A percentile compares a stretch with the other conserved stretches of the same genome.
phyloP scores from a whole-genome alignment of 1,140 invertebrate species.

The Diprion similis region DNA sequence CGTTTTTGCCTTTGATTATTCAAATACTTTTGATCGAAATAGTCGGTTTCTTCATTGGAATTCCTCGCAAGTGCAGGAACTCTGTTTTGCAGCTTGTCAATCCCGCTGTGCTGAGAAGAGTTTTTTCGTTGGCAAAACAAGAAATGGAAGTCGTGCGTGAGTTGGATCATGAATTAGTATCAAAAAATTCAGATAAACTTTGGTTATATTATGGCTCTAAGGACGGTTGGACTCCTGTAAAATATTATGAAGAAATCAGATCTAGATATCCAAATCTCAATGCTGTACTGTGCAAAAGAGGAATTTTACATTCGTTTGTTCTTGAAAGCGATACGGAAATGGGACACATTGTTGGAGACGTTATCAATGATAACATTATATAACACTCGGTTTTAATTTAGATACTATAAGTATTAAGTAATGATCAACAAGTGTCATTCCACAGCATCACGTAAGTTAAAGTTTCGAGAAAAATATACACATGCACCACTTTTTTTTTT shows the following conservation, averaged over 20 bases:
- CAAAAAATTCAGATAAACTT: slow-evolving; percentile 65
- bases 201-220: slow-evolving; percentile 78
- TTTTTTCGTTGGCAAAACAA: slow-evolving; percentile 68
- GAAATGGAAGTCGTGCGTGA: slow-evolving; percentile 70
- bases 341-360: slow-evolving; percentile 66
- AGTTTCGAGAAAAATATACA: too few species aligned
- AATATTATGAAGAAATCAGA: slow-evolving; percentile 70
- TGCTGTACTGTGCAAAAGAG: slow-evolving; percentile 69
- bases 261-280: slow-evolving; percentile 67
- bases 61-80: slow-evolving; percentile 53
- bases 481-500: too few species aligned
- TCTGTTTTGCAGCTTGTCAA: slow-evolving; percentile 63
- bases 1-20: slow-evolving; percentile 65
- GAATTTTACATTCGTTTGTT: slow-evolving; percentile 80
- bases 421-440: neutral
- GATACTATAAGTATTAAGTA: too few species aligned
- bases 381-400: neutral
- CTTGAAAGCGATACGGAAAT: slow-evolving; percentile 68
- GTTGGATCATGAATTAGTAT: slow-evolving; percentile 64
- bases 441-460: neutral
- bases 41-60: slow-evolving; percentile 60
- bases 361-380: slow-evolving; percentile 56
- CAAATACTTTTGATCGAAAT: slow-evolving; percentile 60
- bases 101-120: slow-evolving; percentile 60
- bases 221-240: slow-evolving; percentile 78